Base-by-base conservation (phyloP, 1,140 invertebrate genomes). In the Drosophila nannoptera region DNA sequence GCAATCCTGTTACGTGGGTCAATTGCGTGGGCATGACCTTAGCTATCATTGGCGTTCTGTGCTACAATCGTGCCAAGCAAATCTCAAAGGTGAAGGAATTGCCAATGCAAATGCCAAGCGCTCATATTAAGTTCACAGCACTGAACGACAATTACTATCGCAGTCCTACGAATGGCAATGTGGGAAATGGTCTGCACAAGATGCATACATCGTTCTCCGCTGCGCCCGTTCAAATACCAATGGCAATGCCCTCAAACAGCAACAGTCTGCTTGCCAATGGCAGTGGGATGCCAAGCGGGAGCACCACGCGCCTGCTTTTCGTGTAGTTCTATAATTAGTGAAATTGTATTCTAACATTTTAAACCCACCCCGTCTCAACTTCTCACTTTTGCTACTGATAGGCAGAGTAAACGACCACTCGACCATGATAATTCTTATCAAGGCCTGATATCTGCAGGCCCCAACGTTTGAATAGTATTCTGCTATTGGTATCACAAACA, bases 1-100 rank as follows among this genome's bases (percentile, higher is more conserved):
- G 95, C 31, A 99, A 99, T 91, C 97, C 97, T 2, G 97, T 99
- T 2, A 97, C 97, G 4, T 90, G 92, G 54, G 90, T 94, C 36
- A 99, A 99, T 90, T 89, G 98, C 68, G 91, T 96, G 49, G 98
- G 98, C 40, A 99, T 99, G 97, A 90, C 94, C 33, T 82, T 98
- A 62, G 97, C 98, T 4, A 94, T 98, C 65, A 90, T 95, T 56
- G 98, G 97, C 33, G 97, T 99, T 22, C 91, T 99, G 8, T 92
- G 92, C 50, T 99, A 99, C 90, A 99, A 99, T 90, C 72, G 89
- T n/a, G 88, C 88, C 12, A 89, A 89, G 53, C 88, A 89, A 14
- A 63, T 89, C 11, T 69, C 87, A 3, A 82, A 56, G 53, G 45
- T 65, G 4, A 58, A 66, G 5, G 73, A 87, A 12, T 49, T 73